These are phyloP conservation scores for Etheostoma spectabile DNA, from an alignment of 2,113 vertebrate genomes.

Conservation along the genomic window DNA sequence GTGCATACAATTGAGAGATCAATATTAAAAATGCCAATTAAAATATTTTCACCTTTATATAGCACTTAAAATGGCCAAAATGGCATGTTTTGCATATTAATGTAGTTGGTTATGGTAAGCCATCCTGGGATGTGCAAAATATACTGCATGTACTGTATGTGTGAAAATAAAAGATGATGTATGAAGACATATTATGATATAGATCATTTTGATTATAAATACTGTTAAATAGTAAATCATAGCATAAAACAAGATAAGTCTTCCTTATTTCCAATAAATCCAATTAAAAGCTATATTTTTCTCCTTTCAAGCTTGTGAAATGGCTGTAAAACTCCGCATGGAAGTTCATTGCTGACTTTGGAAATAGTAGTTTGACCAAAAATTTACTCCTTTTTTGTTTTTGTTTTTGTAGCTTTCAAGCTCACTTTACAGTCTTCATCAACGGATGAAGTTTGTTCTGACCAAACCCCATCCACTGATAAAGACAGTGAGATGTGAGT, in stretches of 20 bases:
- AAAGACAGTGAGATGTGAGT: background rate
- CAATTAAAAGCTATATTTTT: background rate
- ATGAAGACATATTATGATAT: no score
- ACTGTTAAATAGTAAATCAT: no score
- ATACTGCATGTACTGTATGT: no score
- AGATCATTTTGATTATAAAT: no score
- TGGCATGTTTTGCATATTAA: no score
- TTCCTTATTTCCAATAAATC: background rate
- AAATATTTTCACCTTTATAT: background rate
- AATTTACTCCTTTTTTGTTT: background rate
- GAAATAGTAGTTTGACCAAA: background rate
- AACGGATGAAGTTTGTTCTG: background rate
- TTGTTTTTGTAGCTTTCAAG: background rate
- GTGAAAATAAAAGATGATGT: no score
- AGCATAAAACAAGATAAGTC: background rate
- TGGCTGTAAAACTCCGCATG: no score
- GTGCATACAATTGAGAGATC: background rate
- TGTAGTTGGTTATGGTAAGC: no score
- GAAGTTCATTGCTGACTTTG: background rate
- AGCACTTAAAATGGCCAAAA: background rate
- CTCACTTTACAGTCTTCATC: background rate
- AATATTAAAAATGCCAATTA: no score
- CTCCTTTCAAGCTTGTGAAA: background rate
- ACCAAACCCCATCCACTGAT: background rate
- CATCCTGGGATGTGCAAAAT: background rate